Evolutionary conservation across 1,140 invertebrate species (phyloP).

Genomic region (Habropoda laboriosa): DNA sequence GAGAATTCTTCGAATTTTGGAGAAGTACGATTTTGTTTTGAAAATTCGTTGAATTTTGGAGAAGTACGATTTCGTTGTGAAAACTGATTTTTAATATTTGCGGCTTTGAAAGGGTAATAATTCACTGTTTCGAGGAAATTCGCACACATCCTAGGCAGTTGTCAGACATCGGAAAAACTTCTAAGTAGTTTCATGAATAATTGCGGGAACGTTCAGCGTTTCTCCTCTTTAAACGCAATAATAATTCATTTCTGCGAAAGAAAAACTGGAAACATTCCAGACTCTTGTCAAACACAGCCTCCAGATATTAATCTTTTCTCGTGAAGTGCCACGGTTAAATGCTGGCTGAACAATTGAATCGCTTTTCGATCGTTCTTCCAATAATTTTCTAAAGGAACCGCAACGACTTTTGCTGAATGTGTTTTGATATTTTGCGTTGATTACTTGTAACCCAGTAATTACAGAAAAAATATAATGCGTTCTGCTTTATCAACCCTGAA

Average conservation of each 20-base stretch:
- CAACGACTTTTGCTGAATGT: no score
- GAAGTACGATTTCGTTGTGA: background rate
- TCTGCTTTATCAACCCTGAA: no score
- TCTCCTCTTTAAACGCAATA: background rate
- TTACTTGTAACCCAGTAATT: no score
- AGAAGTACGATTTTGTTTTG: background rate
- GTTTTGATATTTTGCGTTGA: no score
- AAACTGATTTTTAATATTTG: background rate
- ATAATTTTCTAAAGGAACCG: no score
- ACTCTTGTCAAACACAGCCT: background rate
- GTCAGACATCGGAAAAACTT: background rate
- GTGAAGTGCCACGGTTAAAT: no score
- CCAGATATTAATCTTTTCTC: background rate
- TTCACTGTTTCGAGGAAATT: background rate
- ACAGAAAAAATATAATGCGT: no score
- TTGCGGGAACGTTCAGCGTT: background rate
- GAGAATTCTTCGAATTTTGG: background rate
- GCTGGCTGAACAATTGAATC: no score
- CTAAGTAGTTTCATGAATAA: slow-evolving; percentile 1
- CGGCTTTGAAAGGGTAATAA: background rate
- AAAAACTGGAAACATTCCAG: background rate
- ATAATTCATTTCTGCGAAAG: background rate
- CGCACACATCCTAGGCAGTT: background rate
- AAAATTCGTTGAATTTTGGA: background rate
- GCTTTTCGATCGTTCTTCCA: no score